These are phyloP conservation scores for Equus przewalskii DNA, from an alignment of 2,113 vertebrate genomes.

Conservation along the genomic window DNA sequence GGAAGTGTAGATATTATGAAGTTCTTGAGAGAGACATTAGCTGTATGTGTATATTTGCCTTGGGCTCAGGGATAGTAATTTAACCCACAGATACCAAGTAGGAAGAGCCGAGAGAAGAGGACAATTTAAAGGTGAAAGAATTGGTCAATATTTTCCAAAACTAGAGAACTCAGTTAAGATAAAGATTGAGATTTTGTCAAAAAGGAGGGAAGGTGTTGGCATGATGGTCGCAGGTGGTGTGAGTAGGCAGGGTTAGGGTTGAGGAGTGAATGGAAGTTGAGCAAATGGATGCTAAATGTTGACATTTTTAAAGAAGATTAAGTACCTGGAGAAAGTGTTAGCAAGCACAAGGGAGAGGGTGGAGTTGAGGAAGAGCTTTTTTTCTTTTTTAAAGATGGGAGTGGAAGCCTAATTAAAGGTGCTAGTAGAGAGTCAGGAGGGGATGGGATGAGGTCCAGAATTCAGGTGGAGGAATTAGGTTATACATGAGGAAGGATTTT, in stretches of 20 bases:
- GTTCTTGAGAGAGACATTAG: slow-evolving; percentile 2
- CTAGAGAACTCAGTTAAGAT: neutral
- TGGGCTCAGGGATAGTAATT: neutral
- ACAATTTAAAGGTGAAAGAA: neutral
- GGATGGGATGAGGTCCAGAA: neutral
- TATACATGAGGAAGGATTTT: neutral
- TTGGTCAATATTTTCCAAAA: neutral
- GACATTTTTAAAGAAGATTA: neutral
- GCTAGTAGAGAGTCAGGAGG: neutral
- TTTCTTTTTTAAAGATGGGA: neutral
- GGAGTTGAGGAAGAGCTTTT: neutral
- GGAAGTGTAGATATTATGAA: neutral
- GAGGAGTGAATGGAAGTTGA: neutral
- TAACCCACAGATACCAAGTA: neutral
- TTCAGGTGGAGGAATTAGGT: neutral
- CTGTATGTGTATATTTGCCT: neutral
- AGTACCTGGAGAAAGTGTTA: neutral
- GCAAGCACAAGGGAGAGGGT: neutral
- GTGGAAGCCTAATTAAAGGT: neutral
- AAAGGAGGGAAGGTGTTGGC: neutral
- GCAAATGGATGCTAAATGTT: neutral
- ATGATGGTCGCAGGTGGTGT: neutral
- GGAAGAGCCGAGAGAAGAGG: neutral
- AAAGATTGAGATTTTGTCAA: slow-evolving; percentile 1
- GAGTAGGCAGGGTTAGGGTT: neutral